phyloP scores from a whole-genome alignment of 1,140 invertebrate species.

The Pseudomyrmex sp. region DNA sequence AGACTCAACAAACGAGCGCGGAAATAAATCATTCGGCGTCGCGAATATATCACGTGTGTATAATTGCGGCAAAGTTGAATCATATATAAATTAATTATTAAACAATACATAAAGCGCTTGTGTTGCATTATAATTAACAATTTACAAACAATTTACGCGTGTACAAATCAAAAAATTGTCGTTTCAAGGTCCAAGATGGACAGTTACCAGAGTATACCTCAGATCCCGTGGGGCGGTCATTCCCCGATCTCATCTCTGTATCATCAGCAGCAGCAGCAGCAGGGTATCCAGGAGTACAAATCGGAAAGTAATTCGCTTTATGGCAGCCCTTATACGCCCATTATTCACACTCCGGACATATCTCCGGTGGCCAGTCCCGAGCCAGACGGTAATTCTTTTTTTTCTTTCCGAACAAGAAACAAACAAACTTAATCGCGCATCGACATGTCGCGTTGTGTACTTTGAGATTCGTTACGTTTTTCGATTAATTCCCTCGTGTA shows the following conservation, averaged over 20 bases:
- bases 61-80: too few relatives aligned
- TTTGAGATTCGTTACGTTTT: too few relatives aligned
- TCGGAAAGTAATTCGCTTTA: constrained; percentile 85
- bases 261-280: constrained; percentile 83
- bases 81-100: too few relatives aligned
- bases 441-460: too few relatives aligned
- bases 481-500: too few relatives aligned
- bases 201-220: constrained; percentile 83
- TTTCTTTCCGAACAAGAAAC: neutral
- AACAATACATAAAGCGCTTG: neutral
- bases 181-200: constrained; percentile 83
- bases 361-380: constrained; percentile 84
- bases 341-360: constrained; percentile 84
- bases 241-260: constrained; percentile 84
- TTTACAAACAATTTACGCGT: too few relatives aligned
- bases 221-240: constrained; percentile 83
- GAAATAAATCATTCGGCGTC: too few relatives aligned
- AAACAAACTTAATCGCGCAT: neutral
- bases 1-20: too few relatives aligned
- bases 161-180: constrained; percentile 5
- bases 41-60: too few relatives aligned
- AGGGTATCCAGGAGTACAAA: constrained; percentile 84
- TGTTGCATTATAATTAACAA: neutral
- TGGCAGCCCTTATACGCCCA: constrained; percentile 84
- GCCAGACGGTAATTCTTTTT: constrained; percentile 79